These are phyloP conservation scores for Anorthoa munda DNA, from an alignment of 2,888 invertebrate genomes.

Conservation along the genomic window DNA sequence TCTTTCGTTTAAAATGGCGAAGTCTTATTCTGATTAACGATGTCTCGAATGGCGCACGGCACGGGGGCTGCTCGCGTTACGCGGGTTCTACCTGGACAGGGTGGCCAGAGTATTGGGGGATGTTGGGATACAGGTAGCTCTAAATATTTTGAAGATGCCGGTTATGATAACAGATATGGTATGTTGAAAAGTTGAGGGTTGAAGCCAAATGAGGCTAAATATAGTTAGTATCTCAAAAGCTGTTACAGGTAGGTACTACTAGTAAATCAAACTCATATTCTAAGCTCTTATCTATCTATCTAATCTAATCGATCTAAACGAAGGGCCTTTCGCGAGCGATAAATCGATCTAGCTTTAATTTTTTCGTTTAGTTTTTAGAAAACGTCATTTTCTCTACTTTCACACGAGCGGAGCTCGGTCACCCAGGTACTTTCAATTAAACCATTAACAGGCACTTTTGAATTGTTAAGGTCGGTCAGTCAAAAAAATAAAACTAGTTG, in stretches of 20 bases:
- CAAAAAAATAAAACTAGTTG: not conserved
- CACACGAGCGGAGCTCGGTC: no score
- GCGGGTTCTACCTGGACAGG: slow-evolving; percentile 40
- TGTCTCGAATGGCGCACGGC: slow-evolving; percentile 56
- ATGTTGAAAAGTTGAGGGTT: not conserved
- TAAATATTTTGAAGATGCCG: not conserved
- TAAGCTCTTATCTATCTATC: no score
- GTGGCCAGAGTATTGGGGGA: slow-evolving; percentile 15
- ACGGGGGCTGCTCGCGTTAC: slow-evolving; percentile 46
- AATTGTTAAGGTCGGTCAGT: not conserved
- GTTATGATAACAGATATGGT: not conserved
- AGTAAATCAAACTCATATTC: no score
- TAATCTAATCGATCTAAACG: no score
- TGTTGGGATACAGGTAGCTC: not conserved
- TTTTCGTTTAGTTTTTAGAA: no score
- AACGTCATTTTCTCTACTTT: no score
- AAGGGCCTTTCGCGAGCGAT: no score
- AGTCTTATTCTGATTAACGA: slow-evolving; percentile 65
- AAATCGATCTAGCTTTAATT: no score
- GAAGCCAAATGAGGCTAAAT: not conserved
- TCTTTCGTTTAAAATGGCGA: slow-evolving; percentile 56
- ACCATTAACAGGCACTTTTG: no score
- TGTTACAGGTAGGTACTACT: no score
- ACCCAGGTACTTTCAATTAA: no score
- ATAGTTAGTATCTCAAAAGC: not conserved